phyloP scores from a whole-genome alignment of 37 sponge, comb jelly and placozoan species.

The Agelas oroides region DNA sequence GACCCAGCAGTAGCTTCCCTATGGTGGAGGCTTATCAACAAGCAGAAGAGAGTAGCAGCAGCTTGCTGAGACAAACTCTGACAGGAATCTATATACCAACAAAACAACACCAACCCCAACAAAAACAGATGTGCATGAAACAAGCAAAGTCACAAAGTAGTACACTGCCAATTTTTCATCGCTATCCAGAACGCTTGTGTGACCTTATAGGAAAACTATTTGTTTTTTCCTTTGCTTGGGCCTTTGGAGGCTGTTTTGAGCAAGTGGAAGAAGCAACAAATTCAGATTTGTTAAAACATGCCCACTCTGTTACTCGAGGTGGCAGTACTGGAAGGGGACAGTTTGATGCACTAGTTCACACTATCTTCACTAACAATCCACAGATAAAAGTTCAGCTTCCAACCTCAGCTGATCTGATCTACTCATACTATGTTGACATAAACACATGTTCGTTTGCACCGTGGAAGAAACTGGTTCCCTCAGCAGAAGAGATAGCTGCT shows the following conservation, averaged over 20 bases:
- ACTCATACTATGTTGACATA: slow-evolving; percentile 84
- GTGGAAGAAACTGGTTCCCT: slow-evolving; percentile 61
- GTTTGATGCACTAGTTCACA: slow-evolving; percentile 79
- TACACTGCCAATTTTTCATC: background rate
- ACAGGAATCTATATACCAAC: slow-evolving; percentile 40
- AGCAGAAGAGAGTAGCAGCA: background rate
- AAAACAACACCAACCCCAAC: too few species aligned
- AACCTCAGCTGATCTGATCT: slow-evolving; percentile 54
- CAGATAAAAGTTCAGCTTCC: slow-evolving; percentile 42
- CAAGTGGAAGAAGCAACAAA: background rate
- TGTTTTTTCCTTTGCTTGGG: slow-evolving; percentile 72
- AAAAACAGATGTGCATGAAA: too few species aligned
- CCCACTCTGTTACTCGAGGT: slow-evolving; percentile 31
- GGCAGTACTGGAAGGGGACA: slow-evolving; percentile 46
- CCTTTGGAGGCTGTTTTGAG: slow-evolving; percentile 79
- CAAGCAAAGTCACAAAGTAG: background rate
- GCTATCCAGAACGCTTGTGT: slow-evolving; percentile 6
- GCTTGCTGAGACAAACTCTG: background rate
- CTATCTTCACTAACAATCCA: slow-evolving; percentile 58
- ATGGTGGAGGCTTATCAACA: too few species aligned
- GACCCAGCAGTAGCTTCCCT: background rate
- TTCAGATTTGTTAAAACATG: background rate
- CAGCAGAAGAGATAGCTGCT: slow-evolving; percentile 19
- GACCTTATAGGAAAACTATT: slow-evolving; percentile 52
- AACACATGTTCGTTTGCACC: slow-evolving; percentile 55